phyloP scores from a whole-genome alignment of 1,140 invertebrate species.

The Colletes gigas region DNA sequence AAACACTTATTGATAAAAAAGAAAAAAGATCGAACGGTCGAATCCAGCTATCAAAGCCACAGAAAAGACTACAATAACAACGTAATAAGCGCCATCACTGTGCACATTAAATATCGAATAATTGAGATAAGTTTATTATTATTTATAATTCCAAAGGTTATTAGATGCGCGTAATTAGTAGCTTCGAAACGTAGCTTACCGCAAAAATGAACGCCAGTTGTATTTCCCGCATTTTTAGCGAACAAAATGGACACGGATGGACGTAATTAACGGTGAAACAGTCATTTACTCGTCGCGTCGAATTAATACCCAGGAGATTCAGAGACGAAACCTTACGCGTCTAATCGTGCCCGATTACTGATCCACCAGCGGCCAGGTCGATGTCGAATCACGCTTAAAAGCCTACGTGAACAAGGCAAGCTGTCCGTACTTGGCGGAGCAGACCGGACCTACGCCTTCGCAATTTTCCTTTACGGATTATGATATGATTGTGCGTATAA shows the following conservation, averaged over 20 bases:
- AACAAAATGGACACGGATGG: not conserved
- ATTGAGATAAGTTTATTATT: not conserved
- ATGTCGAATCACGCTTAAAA: slow-evolving; percentile 47
- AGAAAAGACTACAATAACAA: not conserved
- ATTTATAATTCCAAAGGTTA: not conserved
- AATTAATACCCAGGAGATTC: not conserved
- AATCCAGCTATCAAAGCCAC: not conserved
- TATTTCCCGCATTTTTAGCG: not conserved
- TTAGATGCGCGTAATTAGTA: not conserved
- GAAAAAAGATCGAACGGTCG: too few relatives aligned
- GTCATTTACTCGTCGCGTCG: not conserved
- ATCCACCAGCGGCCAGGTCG: slow-evolving; percentile 33
- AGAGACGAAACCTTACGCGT: slow-evolving; percentile 36
- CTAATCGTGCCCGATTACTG: slow-evolving; percentile 61
- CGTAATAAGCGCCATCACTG: not conserved
- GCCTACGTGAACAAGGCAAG: slow-evolving; percentile 58
- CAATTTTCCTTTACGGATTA: slow-evolving; percentile 62
- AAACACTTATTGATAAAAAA: too few relatives aligned
- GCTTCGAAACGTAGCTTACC: slow-evolving; percentile 28
- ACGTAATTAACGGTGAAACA: not conserved
- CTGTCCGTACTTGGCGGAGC: slow-evolving; percentile 52
- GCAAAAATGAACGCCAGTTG: not conserved
- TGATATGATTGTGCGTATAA: slow-evolving; percentile 1
- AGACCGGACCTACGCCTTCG: slow-evolving; percentile 63
- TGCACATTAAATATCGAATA: not conserved